These are phyloP conservation scores for Drosophila auraria DNA, from an alignment of 1,140 invertebrate species.

Conservation along the genomic window DNA sequence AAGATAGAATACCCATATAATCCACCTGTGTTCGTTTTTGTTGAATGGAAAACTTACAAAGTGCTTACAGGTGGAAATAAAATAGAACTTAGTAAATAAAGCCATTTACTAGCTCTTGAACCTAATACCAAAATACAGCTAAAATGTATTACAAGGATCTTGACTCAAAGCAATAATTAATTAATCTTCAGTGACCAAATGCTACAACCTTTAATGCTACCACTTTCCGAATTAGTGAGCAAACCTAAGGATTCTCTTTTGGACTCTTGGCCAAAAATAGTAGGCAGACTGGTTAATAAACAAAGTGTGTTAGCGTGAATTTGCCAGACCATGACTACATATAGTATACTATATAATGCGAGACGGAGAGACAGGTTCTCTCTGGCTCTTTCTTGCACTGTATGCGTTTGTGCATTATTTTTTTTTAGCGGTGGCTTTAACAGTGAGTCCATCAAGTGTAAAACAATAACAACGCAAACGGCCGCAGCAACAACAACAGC, in stretches of 20 bases:
- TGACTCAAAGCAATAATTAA: not conserved
- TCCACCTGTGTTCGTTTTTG: not conserved
- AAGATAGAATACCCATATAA: not conserved
- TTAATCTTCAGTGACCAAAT: slow-evolving; percentile 5
- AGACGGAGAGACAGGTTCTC: slow-evolving; percentile 30
- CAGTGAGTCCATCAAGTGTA: slow-evolving; percentile 43
- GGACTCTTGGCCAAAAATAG: slow-evolving; percentile 7
- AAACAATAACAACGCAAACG: slow-evolving; percentile 38
- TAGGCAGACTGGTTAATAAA: slow-evolving; percentile 26
- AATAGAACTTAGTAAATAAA: not conserved
- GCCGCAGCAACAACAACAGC: slow-evolving; percentile 7
- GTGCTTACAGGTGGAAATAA: not conserved
- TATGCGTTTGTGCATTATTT: slow-evolving; percentile 44
- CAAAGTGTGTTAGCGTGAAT: slow-evolving; percentile 35
- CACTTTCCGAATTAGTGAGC: not conserved
- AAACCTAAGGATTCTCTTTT: not conserved
- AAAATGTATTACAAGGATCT: not conserved
- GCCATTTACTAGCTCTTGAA: not conserved
- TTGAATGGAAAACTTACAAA: not conserved
- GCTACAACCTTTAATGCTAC: not conserved
- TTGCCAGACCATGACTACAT: slow-evolving; percentile 40
- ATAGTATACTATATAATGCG: slow-evolving; percentile 24
- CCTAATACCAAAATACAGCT: not conserved
- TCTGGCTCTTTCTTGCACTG: slow-evolving; percentile 18
- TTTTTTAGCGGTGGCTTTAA: slow-evolving; percentile 16